Conservation (phyloP, 2,113 vertebrate species). For the Marcusenius ussheri region DNA sequence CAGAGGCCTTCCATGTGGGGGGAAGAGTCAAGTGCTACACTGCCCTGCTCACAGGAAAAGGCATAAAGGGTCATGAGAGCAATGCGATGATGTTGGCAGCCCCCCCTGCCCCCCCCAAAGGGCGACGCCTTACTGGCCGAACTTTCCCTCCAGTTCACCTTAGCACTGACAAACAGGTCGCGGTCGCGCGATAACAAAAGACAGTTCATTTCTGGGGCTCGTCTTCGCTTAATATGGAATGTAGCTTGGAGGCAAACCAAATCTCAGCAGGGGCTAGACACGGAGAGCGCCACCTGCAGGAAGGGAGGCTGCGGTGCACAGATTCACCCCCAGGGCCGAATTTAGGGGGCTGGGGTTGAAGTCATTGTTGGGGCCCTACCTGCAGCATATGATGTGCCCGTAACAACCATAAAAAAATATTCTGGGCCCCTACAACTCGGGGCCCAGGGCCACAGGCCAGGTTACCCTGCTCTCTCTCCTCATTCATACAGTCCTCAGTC, state of each 20-base stretch:
- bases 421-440: background rate
- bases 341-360: background rate
- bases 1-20: slow-evolving; percentile 56
- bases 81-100: background rate
- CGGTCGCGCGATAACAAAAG: background rate
- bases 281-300: background rate
- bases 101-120: background rate
- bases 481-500: background rate
- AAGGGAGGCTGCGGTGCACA: background rate
- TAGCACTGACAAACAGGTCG: background rate
- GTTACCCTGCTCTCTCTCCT: background rate
- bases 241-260: background rate
- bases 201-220: background rate
- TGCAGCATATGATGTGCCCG: background rate
- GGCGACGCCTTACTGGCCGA: background rate
- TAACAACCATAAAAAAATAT: background rate
- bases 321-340: background rate
- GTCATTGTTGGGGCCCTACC: background rate
- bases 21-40: slow-evolving; percentile 64
- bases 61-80: background rate
- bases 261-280: background rate
- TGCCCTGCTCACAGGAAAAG: background rate
- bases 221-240: background rate
- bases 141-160: background rate
- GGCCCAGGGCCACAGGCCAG: background rate